Conservation (phyloP, 1,140 invertebrate species). For the Sycobia sp. region DNA sequence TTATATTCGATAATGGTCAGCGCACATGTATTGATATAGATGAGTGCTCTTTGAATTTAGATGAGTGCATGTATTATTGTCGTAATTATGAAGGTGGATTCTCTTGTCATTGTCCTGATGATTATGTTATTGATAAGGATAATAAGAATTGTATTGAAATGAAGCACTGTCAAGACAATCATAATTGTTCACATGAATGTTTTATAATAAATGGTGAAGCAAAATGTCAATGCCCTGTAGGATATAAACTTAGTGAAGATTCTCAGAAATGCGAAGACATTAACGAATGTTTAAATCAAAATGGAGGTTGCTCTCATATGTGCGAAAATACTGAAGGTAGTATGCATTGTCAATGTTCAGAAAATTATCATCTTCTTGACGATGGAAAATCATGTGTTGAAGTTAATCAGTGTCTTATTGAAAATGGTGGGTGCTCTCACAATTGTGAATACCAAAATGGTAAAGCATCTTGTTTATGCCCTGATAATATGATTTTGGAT, state of each 20-base stretch:
- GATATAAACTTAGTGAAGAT: conserved; percentile 60
- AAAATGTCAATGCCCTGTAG: conserved; percentile 67
- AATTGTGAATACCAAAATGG: conserved; percentile 57
- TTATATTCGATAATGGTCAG: conserved; percentile 48
- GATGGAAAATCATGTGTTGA: conserved; percentile 65
- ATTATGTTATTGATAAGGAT: conserved; percentile 59
- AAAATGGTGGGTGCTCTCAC: conserved; percentile 65
- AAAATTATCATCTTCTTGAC: conserved; percentile 52
- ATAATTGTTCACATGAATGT: conserved; percentile 66
- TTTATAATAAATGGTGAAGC: conserved; percentile 70
- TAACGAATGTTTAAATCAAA: conserved; percentile 65
- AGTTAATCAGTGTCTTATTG: conserved; percentile 66
- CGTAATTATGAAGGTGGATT: conserved; percentile 70
- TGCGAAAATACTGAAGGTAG: conserved; percentile 66
- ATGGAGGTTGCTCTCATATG: conserved; percentile 63
- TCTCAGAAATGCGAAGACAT: conserved; percentile 63
- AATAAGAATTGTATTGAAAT: conserved; percentile 62
- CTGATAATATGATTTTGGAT: conserved; percentile 71
- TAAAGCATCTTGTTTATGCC: conserved; percentile 67
- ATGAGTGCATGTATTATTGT: conserved; percentile 66
- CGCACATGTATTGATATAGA: conserved; percentile 61
- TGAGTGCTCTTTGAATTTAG: conserved; percentile 52
- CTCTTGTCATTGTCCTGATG: conserved; percentile 64
- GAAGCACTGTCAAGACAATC: conserved; percentile 52
- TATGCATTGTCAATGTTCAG: conserved; percentile 65